Conservation (phyloP, 2,888 invertebrate species). For the Coronaproctus castanopsis region DNA sequence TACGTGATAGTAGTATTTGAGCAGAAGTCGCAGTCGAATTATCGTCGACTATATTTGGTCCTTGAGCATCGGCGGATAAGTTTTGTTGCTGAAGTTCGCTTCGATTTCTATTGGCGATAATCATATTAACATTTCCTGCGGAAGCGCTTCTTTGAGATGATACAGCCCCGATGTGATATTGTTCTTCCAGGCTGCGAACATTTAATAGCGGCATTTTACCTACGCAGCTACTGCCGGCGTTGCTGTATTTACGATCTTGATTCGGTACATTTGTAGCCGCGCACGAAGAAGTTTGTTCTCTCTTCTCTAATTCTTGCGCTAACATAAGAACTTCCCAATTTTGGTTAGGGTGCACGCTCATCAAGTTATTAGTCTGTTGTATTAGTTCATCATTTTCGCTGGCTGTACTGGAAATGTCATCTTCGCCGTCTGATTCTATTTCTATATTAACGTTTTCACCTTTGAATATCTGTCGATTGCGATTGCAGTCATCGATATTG, state of each 20-base stretch:
- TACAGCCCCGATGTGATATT: not conserved
- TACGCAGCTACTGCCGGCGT: not conserved
- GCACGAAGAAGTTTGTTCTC: conserved; percentile 13
- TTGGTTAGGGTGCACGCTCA: conserved; percentile 25
- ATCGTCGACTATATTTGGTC: no score
- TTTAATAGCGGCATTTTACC: conserved; percentile 4
- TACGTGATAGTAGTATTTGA: not conserved
- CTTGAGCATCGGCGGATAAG: no score
- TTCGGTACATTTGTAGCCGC: no score
- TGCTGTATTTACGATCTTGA: no score
- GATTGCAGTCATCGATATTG: conserved; percentile 35
- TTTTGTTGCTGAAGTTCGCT: no score
- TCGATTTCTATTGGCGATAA: not conserved
- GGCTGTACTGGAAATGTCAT: conserved; percentile 10
- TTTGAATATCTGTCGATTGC: conserved; percentile 28
- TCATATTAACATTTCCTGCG: conserved; percentile 4
- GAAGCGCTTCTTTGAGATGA: conserved; percentile 8
- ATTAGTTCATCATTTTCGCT: conserved; percentile 15
- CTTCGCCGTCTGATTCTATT: conserved; percentile 14
- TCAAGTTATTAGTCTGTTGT: conserved; percentile 13
- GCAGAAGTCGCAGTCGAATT: no score
- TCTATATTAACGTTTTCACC: conserved; percentile 28
- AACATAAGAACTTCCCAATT: conserved; percentile 64
- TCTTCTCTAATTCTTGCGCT: conserved; percentile 39
- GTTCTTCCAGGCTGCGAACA: conserved; percentile 8